Evolutionary conservation across 2,113 vertebrate genomes (phyloP).

Genomic region (Baryphthengus martii): DNA sequence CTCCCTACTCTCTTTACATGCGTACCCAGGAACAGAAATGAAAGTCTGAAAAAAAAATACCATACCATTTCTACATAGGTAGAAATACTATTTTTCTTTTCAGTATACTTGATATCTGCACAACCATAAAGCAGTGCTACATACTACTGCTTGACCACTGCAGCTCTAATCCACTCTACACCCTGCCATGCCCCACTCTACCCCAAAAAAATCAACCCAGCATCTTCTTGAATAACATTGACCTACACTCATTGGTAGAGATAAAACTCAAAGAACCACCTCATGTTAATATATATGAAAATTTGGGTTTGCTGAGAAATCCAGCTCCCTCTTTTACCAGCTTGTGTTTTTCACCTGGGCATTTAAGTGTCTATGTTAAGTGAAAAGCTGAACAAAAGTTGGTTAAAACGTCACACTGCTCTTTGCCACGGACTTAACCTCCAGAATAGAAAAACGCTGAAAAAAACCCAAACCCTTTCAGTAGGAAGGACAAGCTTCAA

Average conservation of each 20-base stretch:
- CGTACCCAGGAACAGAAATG: neutral
- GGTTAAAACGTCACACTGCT: neutral
- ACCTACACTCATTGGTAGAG: accelerated
- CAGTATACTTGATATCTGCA: neutral
- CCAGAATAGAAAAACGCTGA: neutral
- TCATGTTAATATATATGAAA: accelerated
- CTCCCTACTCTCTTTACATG: neutral
- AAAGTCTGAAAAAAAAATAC: neutral
- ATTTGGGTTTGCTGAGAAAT: neutral
- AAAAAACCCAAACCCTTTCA: neutral
- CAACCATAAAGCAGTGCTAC: neutral
- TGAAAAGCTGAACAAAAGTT: neutral
- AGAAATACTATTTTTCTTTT: neutral
- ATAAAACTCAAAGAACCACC: neutral
- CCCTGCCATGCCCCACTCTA: accelerated
- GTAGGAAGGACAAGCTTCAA: neutral
- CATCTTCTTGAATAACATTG: neutral
- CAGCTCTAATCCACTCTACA: neutral
- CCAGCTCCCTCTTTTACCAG: neutral
- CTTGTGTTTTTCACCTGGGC: neutral
- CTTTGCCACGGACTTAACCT: neutral
- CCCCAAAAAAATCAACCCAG: accelerated
- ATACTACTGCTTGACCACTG: neutral
- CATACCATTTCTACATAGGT: too few species aligned
- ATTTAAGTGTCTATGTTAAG: neutral